Conservation (phyloP, 1,140 invertebrate genomes). For the Probaryconus sp. region DNA sequence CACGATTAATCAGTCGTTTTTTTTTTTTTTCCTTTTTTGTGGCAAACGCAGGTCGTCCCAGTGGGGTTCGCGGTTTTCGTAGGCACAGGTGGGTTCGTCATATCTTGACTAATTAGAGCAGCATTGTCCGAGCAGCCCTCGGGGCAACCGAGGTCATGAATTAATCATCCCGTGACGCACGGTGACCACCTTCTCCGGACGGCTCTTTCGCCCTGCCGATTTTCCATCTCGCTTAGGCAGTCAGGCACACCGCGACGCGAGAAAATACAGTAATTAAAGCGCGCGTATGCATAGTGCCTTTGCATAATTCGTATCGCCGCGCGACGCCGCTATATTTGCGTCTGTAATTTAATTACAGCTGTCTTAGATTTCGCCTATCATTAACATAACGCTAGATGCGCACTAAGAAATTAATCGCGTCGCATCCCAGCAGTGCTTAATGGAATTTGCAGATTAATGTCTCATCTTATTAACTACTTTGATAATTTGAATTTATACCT, state of each 20-base stretch:
- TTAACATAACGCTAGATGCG: constrained; percentile 43
- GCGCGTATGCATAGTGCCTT: constrained; percentile 42
- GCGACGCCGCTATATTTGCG: constrained; percentile 36
- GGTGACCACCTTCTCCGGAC: constrained; percentile 56
- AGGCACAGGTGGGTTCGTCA: constrained; percentile 68
- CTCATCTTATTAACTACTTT: constrained; percentile 32
- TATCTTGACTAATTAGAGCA: constrained; percentile 72
- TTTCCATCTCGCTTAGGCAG: constrained; percentile 43
- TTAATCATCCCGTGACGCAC: constrained; percentile 67
- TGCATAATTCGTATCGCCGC: constrained; percentile 52
- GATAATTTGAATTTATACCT: constrained; percentile 11
- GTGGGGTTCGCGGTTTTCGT: constrained; percentile 40
- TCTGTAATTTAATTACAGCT: constrained; percentile 54
- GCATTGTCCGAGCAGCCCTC: constrained; percentile 68
- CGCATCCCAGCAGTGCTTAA: constrained; percentile 6
- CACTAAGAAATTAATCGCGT: constrained; percentile 39
- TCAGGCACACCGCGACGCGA: constrained; percentile 28
- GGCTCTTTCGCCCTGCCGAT: constrained; percentile 49
- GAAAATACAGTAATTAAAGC: constrained; percentile 62
- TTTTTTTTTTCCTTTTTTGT: too few species aligned
- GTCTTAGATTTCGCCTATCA: constrained; percentile 54
- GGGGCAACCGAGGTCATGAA: constrained; percentile 67
- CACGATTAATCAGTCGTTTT: constrained; percentile 55
- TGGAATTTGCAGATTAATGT: constrained; percentile 45
- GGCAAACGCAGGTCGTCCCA: constrained; percentile 4